These are phyloP conservation scores for Zootermopsis nevadensis DNA, from an alignment of 2,888 invertebrate genomes.

Conservation along the genomic window DNA sequence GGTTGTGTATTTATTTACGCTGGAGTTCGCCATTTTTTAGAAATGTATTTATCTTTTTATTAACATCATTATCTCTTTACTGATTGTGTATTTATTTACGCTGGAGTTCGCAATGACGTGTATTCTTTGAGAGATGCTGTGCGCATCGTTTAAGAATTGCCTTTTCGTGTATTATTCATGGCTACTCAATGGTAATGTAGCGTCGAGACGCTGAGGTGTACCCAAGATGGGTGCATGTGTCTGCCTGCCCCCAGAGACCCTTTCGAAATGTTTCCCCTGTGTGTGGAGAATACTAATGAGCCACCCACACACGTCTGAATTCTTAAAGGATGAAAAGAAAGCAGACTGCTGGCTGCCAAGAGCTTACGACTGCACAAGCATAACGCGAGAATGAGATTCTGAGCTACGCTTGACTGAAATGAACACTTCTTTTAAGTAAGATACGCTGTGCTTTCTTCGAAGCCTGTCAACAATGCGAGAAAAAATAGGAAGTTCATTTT, in stretches of 20 bases:
- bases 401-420: too few species aligned
- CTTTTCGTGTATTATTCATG: slow-evolving; percentile 12
- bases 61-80: neutral
- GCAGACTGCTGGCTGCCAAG: neutral
- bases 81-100: neutral
- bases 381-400: too few species aligned
- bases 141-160: slow-evolving; percentile 3
- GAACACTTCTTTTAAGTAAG: too few species aligned
- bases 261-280: neutral
- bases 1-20: too few species aligned
- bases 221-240: neutral
- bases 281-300: neutral
- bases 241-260: neutral
- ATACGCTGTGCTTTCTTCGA: too few species aligned
- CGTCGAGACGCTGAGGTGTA: neutral
- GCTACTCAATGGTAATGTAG: neutral
- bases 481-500: too few species aligned
- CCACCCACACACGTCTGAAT: neutral
- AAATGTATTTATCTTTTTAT: too few species aligned
- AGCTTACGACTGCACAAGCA: neutral
- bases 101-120: neutral
- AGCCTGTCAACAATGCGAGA: too few species aligned
- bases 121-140: neutral
- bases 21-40: too few species aligned
- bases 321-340: neutral